Evolutionary conservation across 2,113 vertebrate genomes (phyloP), one percentile per base, ranked within the genome.

Genomic region (Spheniscus mendiculus): DNA sequence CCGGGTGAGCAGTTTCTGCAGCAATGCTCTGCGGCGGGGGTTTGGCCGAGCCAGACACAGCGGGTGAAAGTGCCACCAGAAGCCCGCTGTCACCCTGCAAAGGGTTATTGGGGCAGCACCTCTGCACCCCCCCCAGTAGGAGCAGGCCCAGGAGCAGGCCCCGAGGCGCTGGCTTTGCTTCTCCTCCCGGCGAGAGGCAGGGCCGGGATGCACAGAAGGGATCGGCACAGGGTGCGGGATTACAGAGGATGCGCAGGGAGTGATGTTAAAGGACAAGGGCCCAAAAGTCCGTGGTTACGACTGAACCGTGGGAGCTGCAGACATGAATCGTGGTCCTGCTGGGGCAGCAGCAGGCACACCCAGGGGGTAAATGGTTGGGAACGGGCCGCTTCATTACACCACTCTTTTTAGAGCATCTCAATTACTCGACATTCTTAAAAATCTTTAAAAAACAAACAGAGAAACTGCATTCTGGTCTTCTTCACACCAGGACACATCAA

Each of bases 1-100:
- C 22, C 6, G 0, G 27, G 22, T 0, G 2, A 71, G 69, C 2
- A 5, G 32, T 10, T 55, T 32, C 58, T 78, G 58, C 59, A 49
- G 55, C 47, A 42, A 16, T 12, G 38, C 72, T 50, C 59, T 7
- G 36, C 1, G 0, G 56, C 0, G 2, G 73, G 17, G 30, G 22
- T 15, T 15, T 8, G 38, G 38, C 26, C 1, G 4, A 74, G 50
- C 50, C 23, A 49, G 17, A 70, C 30, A 23, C 0, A 11, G 23
- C 1, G 21, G 21, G 56, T 34, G 56, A 53, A 56, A 58, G 30
- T 67, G 40, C 12, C 38, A 29, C 21, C 44, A 62, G 44, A 56
- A 66, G 6, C 27, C 62, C 5, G 0, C 27, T 26, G 47, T n/a
- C 66, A 29, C 50, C 47, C 32, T 40, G 21, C 40, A 23, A 14